These are phyloP conservation scores for Carduelis carduelis DNA, from an alignment of 2,797 vertebrate species.

Conservation along the genomic window DNA sequence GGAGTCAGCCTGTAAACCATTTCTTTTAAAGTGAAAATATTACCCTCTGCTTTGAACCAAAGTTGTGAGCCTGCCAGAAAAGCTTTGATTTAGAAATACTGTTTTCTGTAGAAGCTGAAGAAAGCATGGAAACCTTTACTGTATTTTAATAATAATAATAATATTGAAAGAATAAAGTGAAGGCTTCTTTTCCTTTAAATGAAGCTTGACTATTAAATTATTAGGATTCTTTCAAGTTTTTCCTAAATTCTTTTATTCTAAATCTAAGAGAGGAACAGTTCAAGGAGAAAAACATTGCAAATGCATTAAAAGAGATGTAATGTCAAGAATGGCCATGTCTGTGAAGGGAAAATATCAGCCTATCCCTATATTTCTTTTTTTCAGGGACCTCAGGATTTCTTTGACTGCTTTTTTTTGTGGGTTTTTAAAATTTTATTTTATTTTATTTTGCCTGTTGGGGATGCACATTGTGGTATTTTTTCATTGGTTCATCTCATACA, in stretches of 20 bases:
- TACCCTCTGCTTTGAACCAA: neutral
- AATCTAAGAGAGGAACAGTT: neutral
- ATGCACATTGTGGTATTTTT: neutral
- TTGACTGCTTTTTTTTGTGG: neutral
- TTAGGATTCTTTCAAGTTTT: neutral
- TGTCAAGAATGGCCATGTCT: neutral
- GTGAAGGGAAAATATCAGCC: neutral
- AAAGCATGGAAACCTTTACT: neutral
- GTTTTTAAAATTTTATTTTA: neutral
- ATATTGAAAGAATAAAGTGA: neutral
- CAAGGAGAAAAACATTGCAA: neutral
- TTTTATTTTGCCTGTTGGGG: neutral
- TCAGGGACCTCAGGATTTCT: neutral
- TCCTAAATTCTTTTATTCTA: neutral
- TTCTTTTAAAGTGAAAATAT: neutral
- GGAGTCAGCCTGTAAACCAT: neutral
- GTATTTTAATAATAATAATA: neutral
- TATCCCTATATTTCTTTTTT: rapidly evolving
- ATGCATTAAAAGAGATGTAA: neutral
- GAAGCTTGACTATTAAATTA: neutral
- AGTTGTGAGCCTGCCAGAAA: neutral
- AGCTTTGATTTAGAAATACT: neutral
- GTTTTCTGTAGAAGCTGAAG: neutral
- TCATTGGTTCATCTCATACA: neutral
- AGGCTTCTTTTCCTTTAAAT: neutral